A percentile compares a stretch with the other conserved stretches of the same genome.
phyloP scores from a whole-genome alignment of 1,140 invertebrate genomes.

The Lepidurus packardi region DNA sequence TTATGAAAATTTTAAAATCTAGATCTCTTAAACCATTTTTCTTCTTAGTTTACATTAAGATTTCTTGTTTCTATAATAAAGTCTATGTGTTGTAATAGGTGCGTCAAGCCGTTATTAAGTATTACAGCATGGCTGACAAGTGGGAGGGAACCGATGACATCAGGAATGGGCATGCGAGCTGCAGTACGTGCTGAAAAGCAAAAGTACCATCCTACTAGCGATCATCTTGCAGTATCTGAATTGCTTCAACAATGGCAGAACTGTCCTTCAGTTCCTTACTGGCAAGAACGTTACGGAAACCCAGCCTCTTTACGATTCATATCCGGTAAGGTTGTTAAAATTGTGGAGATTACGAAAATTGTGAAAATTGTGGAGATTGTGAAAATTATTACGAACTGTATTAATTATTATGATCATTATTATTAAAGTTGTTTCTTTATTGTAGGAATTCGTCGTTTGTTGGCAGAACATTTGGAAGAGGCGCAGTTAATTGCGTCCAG shows the following conservation, averaged over 20 bases:
- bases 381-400: too few species aligned
- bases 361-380: too few species aligned
- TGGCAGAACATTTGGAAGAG: conserved; percentile 32
- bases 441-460: conserved; percentile 30
- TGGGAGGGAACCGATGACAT: conserved; percentile 41
- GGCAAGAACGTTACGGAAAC: conserved; percentile 43
- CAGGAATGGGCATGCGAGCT: conserved; percentile 40
- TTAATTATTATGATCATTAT: too few species aligned
- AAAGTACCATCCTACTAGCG: conserved; percentile 49
- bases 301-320: conserved; percentile 45
- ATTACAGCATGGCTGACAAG: conserved; percentile 42
- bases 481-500: conserved; percentile 23
- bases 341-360: too few species aligned
- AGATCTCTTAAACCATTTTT: too few species aligned
- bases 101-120: conserved; percentile 45
- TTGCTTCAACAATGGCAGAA: conserved; percentile 50
- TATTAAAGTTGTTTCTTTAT: too few species aligned
- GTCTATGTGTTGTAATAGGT: conserved; percentile 41
- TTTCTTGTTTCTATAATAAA: too few species aligned
- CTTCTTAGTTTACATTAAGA: too few species aligned
- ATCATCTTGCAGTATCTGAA: conserved; percentile 51
- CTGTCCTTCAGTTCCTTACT: conserved; percentile 42
- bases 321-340: conserved; percentile 43
- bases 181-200: conserved; percentile 48
- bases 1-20: too few species aligned